A percentile compares a stretch with the other conserved stretches of the same genome.
Evolutionary conservation across 2,797 vertebrate genomes (phyloP).

Genomic region (Chelon auratus): DNA sequence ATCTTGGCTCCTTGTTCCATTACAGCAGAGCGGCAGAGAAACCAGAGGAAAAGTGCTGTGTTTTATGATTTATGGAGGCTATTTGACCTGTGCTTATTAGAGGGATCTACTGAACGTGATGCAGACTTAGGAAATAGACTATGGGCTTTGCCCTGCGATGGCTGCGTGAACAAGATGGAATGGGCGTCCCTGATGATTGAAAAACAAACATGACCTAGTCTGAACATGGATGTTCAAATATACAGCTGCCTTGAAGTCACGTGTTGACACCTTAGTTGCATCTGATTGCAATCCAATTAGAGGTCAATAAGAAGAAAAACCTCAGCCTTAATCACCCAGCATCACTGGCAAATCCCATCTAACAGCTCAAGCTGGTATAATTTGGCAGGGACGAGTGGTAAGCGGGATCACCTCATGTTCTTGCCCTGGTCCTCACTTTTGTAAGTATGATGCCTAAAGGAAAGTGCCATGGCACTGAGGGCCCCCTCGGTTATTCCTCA

Average conservation of each 20-base stretch:
- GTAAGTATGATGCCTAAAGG: slow-evolving; percentile 32
- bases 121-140: slow-evolving; percentile 76
- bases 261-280: background rate
- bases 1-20: slow-evolving; percentile 85
- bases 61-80: slow-evolving; percentile 86
- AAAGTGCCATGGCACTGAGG: slow-evolving; percentile 27
- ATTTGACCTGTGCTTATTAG: slow-evolving; percentile 85
- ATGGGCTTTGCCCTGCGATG: slow-evolving; percentile 60
- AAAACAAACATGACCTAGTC: slow-evolving; percentile 66
- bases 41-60: slow-evolving; percentile 77
- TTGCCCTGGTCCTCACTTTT: slow-evolving; percentile 29
- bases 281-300: slow-evolving; percentile 27
- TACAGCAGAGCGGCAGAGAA: slow-evolving; percentile 76
- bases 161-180: slow-evolving; percentile 67
- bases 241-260: slow-evolving; percentile 27
- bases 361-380: slow-evolving; percentile 2
- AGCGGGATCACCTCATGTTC: slow-evolving; percentile 30
- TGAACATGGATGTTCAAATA: slow-evolving; percentile 37
- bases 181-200: slow-evolving; percentile 52
- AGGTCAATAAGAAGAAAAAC: slow-evolving; percentile 28
- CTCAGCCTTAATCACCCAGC: slow-evolving; percentile 8
- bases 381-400: slow-evolving; percentile 15
- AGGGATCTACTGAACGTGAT: slow-evolving; percentile 78
- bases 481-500: slow-evolving; percentile 51
- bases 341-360: slow-evolving; percentile 14